Evolutionary conservation across 2,888 invertebrate genomes (phyloP), one percentile per base, ranked within the genome.

Genomic region (Epirrita christyi): DNA sequence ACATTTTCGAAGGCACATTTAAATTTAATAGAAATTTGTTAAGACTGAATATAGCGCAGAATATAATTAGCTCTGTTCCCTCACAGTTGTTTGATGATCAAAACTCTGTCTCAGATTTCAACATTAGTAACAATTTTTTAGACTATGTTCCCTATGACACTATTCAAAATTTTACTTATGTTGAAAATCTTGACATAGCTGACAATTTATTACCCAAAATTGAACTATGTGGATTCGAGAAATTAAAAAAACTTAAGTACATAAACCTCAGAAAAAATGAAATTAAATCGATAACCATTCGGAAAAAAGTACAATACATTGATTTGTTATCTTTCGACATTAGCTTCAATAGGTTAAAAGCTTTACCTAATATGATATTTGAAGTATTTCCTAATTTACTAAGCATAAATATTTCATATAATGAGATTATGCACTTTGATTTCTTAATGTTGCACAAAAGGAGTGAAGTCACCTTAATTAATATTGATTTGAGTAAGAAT

Each of bases 71-170:
- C 68, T 86, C 92, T 49, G 88, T 97, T 66, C 94, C 95, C 46
- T 91, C 94, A 55, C 93, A 93, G 53, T 86, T 96, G 11, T 96
- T 97, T 76, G 91, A 93, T 58, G 93, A 93, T 1, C 86, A 95
- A 50, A 96, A 95, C 73, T 93, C 94, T 5, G 92, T 97, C 62
- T 94, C 95, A 66, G 97, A 97, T 75, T 88, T 97, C 43, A 95
- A 94, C 72, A 89, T 97, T 29, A 95, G 95, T 66, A 94, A 94
- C 36, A 97, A 97, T 76, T 92, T 93, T 59, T 94, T 97, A 61
- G 93, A 94, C 50, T 95, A 95, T 57, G 93, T 97, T 62, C 97
- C 97, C 0, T 96, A 97, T 79, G 94, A 95, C 27, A 94, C 95
- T 0, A 90, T 97, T 28, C 89, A 94, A 63, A 96, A 97, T 75